These are phyloP conservation scores for Tenualosa ilisha DNA, from an alignment of 2,797 vertebrate genomes.

Conservation along the genomic window DNA sequence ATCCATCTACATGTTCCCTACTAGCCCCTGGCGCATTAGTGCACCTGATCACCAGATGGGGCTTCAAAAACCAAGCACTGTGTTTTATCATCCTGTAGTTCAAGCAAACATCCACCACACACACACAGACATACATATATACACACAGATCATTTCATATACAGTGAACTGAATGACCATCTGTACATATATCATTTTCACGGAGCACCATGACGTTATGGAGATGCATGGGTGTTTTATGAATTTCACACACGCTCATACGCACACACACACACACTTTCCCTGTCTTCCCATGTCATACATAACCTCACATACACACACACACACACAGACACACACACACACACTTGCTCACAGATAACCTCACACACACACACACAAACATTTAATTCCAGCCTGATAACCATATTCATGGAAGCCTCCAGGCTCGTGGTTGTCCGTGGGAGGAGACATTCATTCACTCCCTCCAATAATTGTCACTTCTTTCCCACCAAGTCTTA, in stretches of 20 bases:
- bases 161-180: neutral
- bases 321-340: constrained; percentile 32
- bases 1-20: neutral
- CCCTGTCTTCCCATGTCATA: no score
- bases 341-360: constrained; percentile 33
- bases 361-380: constrained; percentile 30
- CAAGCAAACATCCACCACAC: neutral
- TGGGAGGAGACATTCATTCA: neutral
- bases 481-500: neutral
- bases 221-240: neutral
- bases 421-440: neutral
- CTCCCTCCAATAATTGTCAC: neutral
- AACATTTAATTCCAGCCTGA: neutral
- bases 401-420: constrained; percentile 5
- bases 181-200: neutral
- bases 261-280: constrained; percentile 17
- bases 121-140: constrained; percentile 5
- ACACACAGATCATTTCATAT: constrained; percentile 5
- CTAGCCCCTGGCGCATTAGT: neutral
- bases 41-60: neutral
- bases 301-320: no score
- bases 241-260: neutral
- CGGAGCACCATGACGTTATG: neutral
- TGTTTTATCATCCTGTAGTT: neutral
- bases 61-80: neutral